Conservation (phyloP, 1,140 invertebrate genomes). For the Chironomus tepperi region DNA sequence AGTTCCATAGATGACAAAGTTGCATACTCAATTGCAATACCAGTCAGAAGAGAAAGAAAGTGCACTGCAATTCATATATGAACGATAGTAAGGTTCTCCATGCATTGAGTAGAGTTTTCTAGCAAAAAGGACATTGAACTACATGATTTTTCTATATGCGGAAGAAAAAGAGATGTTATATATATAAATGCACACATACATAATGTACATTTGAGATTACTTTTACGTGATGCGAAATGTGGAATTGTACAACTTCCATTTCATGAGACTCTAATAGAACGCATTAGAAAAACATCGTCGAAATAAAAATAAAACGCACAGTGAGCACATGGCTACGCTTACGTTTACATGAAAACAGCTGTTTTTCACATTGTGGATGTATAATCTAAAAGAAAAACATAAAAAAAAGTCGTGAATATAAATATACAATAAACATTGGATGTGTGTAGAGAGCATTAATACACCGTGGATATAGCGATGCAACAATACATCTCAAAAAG, state of each 20-base stretch:
- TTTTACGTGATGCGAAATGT: background rate
- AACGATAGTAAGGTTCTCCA: no score
- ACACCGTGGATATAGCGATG: no score
- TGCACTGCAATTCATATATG: no score
- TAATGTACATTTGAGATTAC: background rate
- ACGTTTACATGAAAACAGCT: background rate
- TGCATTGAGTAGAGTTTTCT: no score
- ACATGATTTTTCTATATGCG: conserved; percentile 12
- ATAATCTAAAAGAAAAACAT: no score
- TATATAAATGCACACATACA: background rate
- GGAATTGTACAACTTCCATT: conserved; percentile 1
- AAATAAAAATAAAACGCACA: conserved; percentile 9
- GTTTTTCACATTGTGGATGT: background rate
- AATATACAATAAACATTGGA: no score
- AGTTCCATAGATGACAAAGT: no score
- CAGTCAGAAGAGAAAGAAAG: no score
- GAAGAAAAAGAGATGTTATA: background rate
- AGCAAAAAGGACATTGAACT: background rate
- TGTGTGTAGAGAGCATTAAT: no score
- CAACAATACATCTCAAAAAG: no score
- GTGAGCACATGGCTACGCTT: background rate
- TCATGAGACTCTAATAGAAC: background rate
- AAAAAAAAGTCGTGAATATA: no score
- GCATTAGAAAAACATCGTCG: conserved; percentile 10
- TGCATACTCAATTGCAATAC: no score